Evolutionary conservation across 2,888 invertebrate species (phyloP), one percentile per base, ranked within the genome.

Genomic region (Panopea generosa): DNA sequence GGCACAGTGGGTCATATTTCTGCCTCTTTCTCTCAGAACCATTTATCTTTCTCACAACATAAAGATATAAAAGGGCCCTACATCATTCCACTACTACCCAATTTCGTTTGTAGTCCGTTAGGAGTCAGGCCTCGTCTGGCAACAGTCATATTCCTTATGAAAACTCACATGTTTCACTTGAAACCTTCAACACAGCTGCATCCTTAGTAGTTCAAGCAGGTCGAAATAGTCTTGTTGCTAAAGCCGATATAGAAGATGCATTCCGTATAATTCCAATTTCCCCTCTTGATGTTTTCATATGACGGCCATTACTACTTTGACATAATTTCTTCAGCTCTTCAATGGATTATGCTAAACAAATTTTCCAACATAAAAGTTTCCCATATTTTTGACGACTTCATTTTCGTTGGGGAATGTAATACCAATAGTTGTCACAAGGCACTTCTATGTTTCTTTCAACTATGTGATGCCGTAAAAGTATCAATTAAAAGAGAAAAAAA

Each of bases 341-440:
- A 71, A 33, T 71, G 63, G 71, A 49, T 71, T 26, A 22, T 63
- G 7, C 50, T 43, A 14, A 40, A 47, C 14, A 57, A 63, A 52
- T 59, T 63, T 6, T 14, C 38, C 6, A 43, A 59, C 26, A 22
- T 18, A 6, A 24, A 45, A 26, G 73, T 73, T 22, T 73, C 73
- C 0, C 73, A 73, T 49, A 71, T 71, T 2, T 53, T 71, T 33
- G 73, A 73, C 52, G 60, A 72, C 47, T 72, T 65, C 29, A 72
- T 72, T 45, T 72, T 72, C 20, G 38, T 72, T 1, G 66, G 66
- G 0, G 11, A 40, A 27, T 9, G 27, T n/a, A 43, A 52, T n/a
- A 24, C 65, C 2, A 24, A 47, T 22, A 53, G 65, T 6, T 65
- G 71, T 50, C 1, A 24, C 2, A 2, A 1, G 14, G 3, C 27